phyloP scores from a whole-genome alignment of 2,888 invertebrate species.

The Drosophila hamatofila region DNA sequence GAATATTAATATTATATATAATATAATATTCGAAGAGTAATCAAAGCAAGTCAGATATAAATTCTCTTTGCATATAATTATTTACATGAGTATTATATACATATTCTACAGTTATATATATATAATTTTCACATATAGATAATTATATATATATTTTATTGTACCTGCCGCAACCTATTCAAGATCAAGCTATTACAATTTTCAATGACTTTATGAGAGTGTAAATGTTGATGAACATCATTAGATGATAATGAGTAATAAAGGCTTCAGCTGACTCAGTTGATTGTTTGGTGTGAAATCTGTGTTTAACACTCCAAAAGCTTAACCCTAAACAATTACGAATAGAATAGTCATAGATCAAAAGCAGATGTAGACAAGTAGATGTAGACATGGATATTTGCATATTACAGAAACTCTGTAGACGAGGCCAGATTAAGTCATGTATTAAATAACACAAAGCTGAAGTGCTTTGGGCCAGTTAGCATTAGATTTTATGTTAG shows the following conservation, averaged over 20 bases:
- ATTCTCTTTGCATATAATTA: background rate
- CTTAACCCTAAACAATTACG: background rate
- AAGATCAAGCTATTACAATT: background rate
- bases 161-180: no score
- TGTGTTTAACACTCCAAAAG: background rate
- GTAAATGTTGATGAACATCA: background rate
- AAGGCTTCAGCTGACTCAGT: background rate
- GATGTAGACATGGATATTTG: slow-evolving; percentile 30
- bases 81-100: no score
- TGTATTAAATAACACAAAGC: slow-evolving; percentile 52
- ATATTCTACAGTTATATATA: background rate
- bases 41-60: background rate
- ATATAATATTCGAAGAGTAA: background rate
- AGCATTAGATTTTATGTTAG: slow-evolving; percentile 30
- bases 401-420: slow-evolving; percentile 40
- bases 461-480: slow-evolving; percentile 40
- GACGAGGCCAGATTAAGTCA: slow-evolving; percentile 41
- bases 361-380: background rate
- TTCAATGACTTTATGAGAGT: background rate
- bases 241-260: background rate
- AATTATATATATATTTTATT: background rate
- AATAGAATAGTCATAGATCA: background rate
- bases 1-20: background rate
- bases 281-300: slow-evolving; percentile 4
- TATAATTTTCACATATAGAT: background rate